These are phyloP conservation scores for Gobio occitaniae DNA, from an alignment of 2,797 vertebrate genomes.

Conservation along the genomic window DNA sequence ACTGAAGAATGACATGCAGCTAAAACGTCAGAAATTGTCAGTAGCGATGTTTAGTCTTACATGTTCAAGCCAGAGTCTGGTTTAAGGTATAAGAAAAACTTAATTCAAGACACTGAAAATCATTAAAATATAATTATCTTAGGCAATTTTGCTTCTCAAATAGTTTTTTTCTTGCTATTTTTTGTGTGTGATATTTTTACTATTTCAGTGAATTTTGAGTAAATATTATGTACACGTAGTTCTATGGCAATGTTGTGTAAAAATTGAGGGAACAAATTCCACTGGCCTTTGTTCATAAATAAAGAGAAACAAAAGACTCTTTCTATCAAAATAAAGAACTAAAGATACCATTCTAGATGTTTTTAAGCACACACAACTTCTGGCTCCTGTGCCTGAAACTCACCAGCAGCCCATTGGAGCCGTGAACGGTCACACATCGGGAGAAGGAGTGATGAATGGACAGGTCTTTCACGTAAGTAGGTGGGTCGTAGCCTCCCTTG, in stretches of 20 bases:
- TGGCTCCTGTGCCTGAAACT: conserved; percentile 62
- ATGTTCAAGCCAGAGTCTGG: too few species aligned
- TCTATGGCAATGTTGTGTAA: not conserved
- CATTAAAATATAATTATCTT: not conserved
- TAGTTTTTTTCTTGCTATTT: not conserved
- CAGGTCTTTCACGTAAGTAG: conserved; percentile 85
- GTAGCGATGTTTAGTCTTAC: too few species aligned
- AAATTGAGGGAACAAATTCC: conserved; percentile 7
- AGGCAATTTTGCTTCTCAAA: not conserved
- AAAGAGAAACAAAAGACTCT: not conserved
- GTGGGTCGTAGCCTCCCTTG: conserved; percentile 87
- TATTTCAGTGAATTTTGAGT: not conserved
- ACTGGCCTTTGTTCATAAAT: not conserved
- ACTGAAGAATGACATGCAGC: too few species aligned
- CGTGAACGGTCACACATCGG: conserved; percentile 86
- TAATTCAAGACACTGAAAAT: not conserved
- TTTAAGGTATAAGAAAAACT: too few species aligned
- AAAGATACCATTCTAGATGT: not conserved
- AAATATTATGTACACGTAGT: not conserved
- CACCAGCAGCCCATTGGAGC: conserved; percentile 93
- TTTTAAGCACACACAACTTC: not conserved
- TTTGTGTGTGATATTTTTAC: not conserved
- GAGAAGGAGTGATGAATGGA: conserved; percentile 91
- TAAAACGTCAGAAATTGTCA: too few species aligned
- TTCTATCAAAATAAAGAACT: not conserved